Percentiles rank a stretch among this genome's conserved stretches.
phyloP scores from a whole-genome alignment of 2,113 vertebrate species.

The Nerophis lumbriciformis region DNA sequence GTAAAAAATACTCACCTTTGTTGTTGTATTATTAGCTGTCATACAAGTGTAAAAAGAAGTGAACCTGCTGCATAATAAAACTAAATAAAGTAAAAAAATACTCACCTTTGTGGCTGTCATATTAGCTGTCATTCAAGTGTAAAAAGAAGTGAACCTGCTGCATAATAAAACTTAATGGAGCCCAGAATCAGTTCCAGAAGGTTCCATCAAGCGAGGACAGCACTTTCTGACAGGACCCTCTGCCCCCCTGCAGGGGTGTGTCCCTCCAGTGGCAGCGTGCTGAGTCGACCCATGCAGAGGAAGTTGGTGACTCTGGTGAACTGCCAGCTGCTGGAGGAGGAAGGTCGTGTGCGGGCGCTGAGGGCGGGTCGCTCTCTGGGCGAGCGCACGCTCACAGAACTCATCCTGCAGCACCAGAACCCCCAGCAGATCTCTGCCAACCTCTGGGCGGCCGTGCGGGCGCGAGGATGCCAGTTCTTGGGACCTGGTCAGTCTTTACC shows the following conservation, averaged over 20 bases:
- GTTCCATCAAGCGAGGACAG: too few species aligned
- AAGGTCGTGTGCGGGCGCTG: slow-evolving; percentile 88
- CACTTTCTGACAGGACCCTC: not conserved
- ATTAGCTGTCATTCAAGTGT: too few species aligned
- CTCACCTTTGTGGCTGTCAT: too few species aligned
- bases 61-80: not conserved
- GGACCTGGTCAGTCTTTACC: slow-evolving; percentile 80
- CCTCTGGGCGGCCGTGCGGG: slow-evolving; percentile 95
- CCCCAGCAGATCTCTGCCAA: slow-evolving; percentile 97
- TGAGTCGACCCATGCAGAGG: slow-evolving; percentile 95
- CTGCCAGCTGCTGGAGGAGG: slow-evolving; percentile 94
- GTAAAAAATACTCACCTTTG: too few species aligned
- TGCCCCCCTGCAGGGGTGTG: slow-evolving; percentile 73
- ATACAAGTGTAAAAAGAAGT: too few species aligned
- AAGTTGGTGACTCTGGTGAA: slow-evolving; percentile 94
- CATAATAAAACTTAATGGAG: not conserved
- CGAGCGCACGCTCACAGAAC: slow-evolving; percentile 95
- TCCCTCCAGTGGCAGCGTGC: slow-evolving; percentile 81
- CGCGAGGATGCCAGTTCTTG: slow-evolving; percentile 95
- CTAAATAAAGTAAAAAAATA: too few species aligned
- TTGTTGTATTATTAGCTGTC: too few species aligned
- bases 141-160: too few species aligned
- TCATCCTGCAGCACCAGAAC: slow-evolving; percentile 97
- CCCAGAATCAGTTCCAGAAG: too few species aligned
- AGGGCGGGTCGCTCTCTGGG: slow-evolving; percentile 87